Base-by-base conservation (phyloP, 1,140 invertebrate genomes). In the Sminthurides bifidus region DNA sequence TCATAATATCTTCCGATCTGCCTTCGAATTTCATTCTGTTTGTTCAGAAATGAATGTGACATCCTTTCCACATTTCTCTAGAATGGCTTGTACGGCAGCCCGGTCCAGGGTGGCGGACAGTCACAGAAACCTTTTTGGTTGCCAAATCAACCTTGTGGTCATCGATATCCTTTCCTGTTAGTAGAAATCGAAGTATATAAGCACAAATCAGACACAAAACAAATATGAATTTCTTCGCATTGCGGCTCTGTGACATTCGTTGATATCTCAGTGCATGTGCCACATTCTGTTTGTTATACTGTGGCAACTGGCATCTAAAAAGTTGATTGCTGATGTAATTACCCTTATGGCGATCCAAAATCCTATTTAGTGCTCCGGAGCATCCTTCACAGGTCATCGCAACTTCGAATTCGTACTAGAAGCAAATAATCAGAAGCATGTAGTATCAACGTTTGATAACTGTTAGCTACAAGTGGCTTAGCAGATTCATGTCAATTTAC, bases 361-460 rank as follows among this genome's bases (percentile, higher is more conserved):
- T 85, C 68, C 81, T 77, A 66, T 85, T 80, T 3, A 91, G 84
- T 43, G 87, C 83, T 41, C 77, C 80, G 6, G 86, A 83, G 71
- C 89, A 92, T 21, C 89, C 87, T 68, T 85, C 85, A 68, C 89
- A 92, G 1, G 85, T 87, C 89, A 92, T 92, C 67, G 81, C 82
- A 19, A 92, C 87, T 65, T 81, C 79, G 68, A 85, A 92, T 71
- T 83, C 78, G 67, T 35, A 50, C 48, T 50, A 4, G 33, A n/a
- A n/a, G n/a, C n/a, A n/a, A n/a, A n/a, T n/a, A n/a, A n/a, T n/a
- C n/a, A n/a, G n/a, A n/a, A n/a, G n/a, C n/a, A n/a, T n/a, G n/a
- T n/a, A n/a, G n/a, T n/a, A n/a, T n/a, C n/a, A n/a, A n/a, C n/a
- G n/a, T n/a, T n/a, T n/a, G n/a, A n/a, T n/a, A n/a, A n/a, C n/a